Base-by-base conservation (phyloP, 1,140 invertebrate genomes). In the Bombus balteatus region DNA sequence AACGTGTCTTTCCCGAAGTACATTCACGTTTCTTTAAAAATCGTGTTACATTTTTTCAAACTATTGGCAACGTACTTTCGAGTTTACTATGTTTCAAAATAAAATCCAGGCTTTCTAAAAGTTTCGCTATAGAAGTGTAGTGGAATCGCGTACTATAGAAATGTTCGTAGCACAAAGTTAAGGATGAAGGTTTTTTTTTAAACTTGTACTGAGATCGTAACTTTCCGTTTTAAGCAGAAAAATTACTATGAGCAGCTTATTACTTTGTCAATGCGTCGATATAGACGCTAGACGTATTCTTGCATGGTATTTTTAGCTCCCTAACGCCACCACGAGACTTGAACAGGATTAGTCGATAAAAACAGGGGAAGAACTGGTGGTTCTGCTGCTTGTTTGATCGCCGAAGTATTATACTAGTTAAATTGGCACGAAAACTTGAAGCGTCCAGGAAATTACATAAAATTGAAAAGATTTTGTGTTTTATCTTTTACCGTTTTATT, bases 391-490 rank as follows among this genome's bases (percentile, higher is more conserved):
- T 87, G 86, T 92, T 92, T 90, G 92, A 93, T 53, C 47, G 0
- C 18, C 47, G 88, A 81, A 88, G 89, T 88, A 83, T 71, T 75
- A 47, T 18, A 47, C 5, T 15, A 88, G 92, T 93, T 93, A 92
- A 93, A 92, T 92, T 90, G 82, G 82, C 78, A 73, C 81, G 86
- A 76, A 73, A 86, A 85, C 87, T 88, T 73, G 77, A 82, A 88
- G 77, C 88, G 75, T 80, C 18, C 89, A 85, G 91, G 85, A 92
- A 92, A 92, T 92, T 90, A 91, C 91, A 85, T 92, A 91, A 92
- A 92, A 92, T 92, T 91, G 91, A 89, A 92, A 92, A 83, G 85
- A 88, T 87, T 72, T 66, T 34, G 73, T 62, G 41, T 85, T 77
- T 81, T 43, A 74, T 68, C 65, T 80, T 62, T 66, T 70, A 53